These are phyloP conservation scores for Tyto alba DNA, from an alignment of 2,113 vertebrate genomes.

Conservation along the genomic window DNA sequence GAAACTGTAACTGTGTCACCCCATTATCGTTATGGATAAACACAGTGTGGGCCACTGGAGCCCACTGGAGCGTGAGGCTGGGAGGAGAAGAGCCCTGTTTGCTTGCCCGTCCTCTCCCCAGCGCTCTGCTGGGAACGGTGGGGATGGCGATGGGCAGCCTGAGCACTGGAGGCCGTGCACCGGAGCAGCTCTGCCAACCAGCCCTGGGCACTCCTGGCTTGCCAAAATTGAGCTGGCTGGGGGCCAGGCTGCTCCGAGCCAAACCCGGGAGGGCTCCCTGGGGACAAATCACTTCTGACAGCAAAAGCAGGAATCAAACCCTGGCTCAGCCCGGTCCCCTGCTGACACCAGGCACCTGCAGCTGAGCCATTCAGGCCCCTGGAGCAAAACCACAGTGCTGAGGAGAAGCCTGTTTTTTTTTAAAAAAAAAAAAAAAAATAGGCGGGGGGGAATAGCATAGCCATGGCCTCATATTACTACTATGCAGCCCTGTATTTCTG, in stretches of 20 bases:
- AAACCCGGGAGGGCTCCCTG: background rate
- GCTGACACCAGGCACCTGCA: background rate
- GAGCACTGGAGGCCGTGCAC: background rate
- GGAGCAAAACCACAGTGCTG: background rate
- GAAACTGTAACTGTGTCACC: background rate
- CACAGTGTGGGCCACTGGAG: background rate
- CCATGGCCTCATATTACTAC: background rate
- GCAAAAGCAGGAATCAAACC: background rate
- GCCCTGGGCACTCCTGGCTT: background rate
- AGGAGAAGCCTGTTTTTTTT: background rate
- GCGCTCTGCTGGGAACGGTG: fast-evolving
- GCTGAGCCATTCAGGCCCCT: background rate
- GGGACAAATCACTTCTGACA: background rate
- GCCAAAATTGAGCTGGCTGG: background rate
- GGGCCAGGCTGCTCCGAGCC: background rate
- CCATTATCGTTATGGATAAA: background rate
- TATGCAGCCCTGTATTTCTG: background rate
- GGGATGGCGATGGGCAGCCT: background rate
- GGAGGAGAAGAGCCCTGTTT: background rate
- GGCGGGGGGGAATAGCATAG: background rate
- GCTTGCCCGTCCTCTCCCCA: background rate
- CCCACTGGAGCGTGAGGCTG: fast-evolving
- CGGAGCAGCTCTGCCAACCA: background rate
- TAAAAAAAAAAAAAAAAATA: background rate
- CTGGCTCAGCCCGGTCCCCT: background rate